These are phyloP conservation scores for Invenusta paracnida DNA, from an alignment of 2,888 invertebrate genomes.

Conservation along the genomic window DNA sequence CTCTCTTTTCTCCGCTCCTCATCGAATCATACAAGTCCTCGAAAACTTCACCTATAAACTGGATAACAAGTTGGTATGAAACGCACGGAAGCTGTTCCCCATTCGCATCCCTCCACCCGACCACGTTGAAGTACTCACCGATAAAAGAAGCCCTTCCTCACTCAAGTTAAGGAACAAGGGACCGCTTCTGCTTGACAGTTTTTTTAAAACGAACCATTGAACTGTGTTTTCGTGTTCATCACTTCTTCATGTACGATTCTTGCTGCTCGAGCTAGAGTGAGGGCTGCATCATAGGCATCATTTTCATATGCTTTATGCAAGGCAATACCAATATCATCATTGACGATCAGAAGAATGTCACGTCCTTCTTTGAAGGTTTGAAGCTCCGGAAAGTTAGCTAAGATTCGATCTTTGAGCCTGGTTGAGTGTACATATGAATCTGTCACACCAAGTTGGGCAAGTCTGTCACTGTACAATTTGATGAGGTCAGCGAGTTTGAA, in stretches of 20 bases:
- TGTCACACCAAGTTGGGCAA: constrained; percentile 45
- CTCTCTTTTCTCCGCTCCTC: background rate
- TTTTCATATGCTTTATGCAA: background rate
- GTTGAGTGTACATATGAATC: constrained; percentile 41
- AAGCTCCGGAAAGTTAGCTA: constrained; percentile 43
- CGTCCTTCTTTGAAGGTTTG: constrained; percentile 46
- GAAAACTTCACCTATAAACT: background rate
- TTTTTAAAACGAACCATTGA: background rate
- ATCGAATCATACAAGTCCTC: background rate
- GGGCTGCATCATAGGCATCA: background rate
- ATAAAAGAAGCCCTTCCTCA: too few relatives aligned
- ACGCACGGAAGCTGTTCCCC: background rate
- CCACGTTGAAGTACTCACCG: background rate
- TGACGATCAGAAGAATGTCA: constrained; percentile 46
- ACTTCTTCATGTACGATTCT: background rate
- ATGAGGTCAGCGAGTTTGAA: constrained; percentile 46
- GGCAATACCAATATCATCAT: constrained; percentile 45
- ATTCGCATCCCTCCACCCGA: background rate
- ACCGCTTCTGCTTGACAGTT: background rate
- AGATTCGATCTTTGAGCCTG: constrained; percentile 43
- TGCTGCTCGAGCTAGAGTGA: background rate
- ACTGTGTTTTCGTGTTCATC: background rate
- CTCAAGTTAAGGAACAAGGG: background rate
- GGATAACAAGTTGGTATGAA: background rate
- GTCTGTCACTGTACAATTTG: constrained; percentile 45